A percentile compares a stretch with the other conserved stretches of the same genome.
Conservation (phyloP, 2,113 vertebrate genomes). For the Rhipidura dahli region DNA sequence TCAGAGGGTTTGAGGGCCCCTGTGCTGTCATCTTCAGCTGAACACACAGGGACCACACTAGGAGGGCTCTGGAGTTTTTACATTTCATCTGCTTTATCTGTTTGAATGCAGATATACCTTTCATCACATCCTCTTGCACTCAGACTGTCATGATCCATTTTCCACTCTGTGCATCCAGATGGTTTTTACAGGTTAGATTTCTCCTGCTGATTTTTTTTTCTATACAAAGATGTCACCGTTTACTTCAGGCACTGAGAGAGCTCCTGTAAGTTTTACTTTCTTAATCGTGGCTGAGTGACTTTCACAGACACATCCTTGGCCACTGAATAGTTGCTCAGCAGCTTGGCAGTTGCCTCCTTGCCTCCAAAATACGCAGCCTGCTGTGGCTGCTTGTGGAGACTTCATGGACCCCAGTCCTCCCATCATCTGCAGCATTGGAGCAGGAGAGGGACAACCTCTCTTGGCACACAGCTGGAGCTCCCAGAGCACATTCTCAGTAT, state of each 20-base stretch:
- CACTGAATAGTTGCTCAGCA: neutral
- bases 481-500: neutral
- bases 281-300: neutral
- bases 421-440: fast-evolving
- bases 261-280: conserved; percentile 15
- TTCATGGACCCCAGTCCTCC: neutral
- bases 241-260: neutral
- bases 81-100: neutral
- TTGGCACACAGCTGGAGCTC: neutral
- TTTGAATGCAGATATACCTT: neutral
- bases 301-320: neutral
- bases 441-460: neutral
- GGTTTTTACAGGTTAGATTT: conserved; percentile 25
- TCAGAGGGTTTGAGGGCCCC: neutral
- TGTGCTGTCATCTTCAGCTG: neutral
- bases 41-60: neutral
- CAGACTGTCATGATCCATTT: neutral
- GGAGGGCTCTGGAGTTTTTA: neutral
- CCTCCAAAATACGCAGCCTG: neutral
- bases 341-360: neutral
- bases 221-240: neutral
- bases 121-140: neutral
- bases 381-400: neutral
- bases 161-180: conserved; percentile 13
- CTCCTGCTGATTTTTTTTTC: neutral